phyloP scores from a whole-genome alignment of 1,140 invertebrate species.

The Manduca sexta region DNA sequence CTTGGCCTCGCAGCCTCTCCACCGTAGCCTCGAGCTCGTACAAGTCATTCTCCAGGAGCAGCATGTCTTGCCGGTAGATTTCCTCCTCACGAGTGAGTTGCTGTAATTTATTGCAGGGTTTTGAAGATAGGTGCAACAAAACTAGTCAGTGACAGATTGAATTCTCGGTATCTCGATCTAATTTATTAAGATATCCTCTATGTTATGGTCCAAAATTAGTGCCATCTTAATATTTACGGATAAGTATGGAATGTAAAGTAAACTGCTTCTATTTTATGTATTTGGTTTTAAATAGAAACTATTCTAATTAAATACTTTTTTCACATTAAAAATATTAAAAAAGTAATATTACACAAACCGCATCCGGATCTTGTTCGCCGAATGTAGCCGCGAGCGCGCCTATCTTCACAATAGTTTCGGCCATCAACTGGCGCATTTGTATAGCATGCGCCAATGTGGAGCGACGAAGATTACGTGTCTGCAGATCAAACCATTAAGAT shows the following conservation, averaged over 20 bases:
- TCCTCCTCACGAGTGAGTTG: slow-evolving; percentile 78
- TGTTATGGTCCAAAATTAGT: too few relatives aligned
- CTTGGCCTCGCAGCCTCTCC: slow-evolving; percentile 94
- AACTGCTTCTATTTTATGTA: too few relatives aligned
- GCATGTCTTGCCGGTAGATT: slow-evolving; percentile 92
- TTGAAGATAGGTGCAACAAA: too few relatives aligned
- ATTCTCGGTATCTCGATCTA: too few relatives aligned
- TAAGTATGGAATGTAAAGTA: too few relatives aligned
- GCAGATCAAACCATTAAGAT: slow-evolving; percentile 25
- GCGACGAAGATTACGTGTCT: slow-evolving; percentile 84
- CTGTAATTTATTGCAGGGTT: too few relatives aligned
- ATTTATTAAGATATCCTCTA: too few relatives aligned
- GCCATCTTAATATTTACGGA: too few relatives aligned
- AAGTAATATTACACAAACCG: slow-evolving; percentile 28
- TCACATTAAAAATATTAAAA: background rate
- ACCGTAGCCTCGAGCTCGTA: slow-evolving; percentile 95
- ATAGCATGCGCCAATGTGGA: slow-evolving; percentile 94
- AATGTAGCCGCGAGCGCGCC: slow-evolving; percentile 75
- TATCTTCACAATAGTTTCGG: slow-evolving; percentile 91
- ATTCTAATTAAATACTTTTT: too few relatives aligned
- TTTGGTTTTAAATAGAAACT: too few relatives aligned
- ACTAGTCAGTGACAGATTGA: too few relatives aligned
- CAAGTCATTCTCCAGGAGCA: slow-evolving; percentile 92
- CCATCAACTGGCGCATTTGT: slow-evolving; percentile 91
- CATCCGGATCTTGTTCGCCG: slow-evolving; percentile 47